Percentiles rank a stretch among this genome's conserved stretches.
Conservation (phyloP, 2,888 invertebrate genomes). For the Leptinotarsa peninsularis region DNA sequence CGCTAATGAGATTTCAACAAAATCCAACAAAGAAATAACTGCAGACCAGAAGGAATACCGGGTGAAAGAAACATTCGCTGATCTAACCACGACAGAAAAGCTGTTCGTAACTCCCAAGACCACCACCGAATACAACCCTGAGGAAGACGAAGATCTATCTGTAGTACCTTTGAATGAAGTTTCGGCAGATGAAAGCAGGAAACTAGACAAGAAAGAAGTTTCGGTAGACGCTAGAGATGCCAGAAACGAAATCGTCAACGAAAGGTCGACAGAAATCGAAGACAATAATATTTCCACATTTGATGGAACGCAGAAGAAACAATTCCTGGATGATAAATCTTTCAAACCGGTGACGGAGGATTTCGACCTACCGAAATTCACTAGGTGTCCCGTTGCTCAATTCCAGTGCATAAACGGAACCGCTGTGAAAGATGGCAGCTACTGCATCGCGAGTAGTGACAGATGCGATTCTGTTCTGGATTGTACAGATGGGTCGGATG, state of each 20-base stretch:
- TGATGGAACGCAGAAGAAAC: background rate
- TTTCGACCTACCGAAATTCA: conserved; percentile 62
- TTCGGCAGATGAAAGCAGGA: conserved; percentile 9
- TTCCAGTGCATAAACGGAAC: conserved; percentile 73
- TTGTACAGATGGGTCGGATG: conserved; percentile 75
- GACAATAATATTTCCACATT: background rate
- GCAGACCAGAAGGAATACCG: conserved; percentile 53
- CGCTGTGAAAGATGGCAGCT: conserved; percentile 69
- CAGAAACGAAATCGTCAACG: conserved; percentile 32
- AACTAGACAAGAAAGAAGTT: conserved; percentile 18
- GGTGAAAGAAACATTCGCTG: conserved; percentile 57
- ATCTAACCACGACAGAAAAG: conserved; percentile 59
- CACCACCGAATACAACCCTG: conserved; percentile 45
- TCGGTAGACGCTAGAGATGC: conserved; percentile 24
- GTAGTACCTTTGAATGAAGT: conserved; percentile 53
- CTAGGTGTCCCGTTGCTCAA: conserved; percentile 71
- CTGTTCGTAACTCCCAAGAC: conserved; percentile 53
- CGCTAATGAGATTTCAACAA: conserved; percentile 31
- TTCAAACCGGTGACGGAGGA: conserved; percentile 62
- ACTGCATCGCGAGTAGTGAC: conserved; percentile 68
- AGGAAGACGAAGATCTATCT: conserved; percentile 51
- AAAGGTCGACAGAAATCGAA: conserved; percentile 11
- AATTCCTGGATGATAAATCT: conserved; percentile 41
- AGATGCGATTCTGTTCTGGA: conserved; percentile 72
- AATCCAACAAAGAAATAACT: conserved; percentile 10